Percentiles rank a stretch among this genome's conserved stretches.
phyloP scores from a whole-genome alignment of 2,888 invertebrate species.

The Cephonodes hylas region DNA sequence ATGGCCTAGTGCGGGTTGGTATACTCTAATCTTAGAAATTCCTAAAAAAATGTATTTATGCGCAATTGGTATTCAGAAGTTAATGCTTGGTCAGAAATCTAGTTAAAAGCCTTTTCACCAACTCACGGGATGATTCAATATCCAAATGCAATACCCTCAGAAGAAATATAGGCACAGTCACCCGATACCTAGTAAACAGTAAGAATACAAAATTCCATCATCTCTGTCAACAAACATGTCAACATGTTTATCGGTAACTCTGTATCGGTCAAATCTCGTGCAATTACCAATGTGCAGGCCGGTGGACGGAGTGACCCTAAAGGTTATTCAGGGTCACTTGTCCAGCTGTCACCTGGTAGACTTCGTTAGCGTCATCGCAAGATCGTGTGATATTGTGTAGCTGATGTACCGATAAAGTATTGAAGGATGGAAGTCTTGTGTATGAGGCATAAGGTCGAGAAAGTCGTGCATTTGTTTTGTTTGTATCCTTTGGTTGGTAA shows the following conservation, averaged over 20 bases:
- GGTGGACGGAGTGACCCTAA: background rate
- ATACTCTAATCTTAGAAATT: too few relatives aligned
- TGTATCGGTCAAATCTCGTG: constrained; percentile 17
- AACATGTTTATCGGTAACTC: constrained; percentile 24
- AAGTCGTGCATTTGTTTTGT: background rate
- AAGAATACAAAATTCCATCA: background rate
- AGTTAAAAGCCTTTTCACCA: too few relatives aligned
- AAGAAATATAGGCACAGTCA: too few relatives aligned
- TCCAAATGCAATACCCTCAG: too few relatives aligned
- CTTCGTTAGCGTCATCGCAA: background rate
- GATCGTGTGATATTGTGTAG: background rate
- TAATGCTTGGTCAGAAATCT: too few relatives aligned
- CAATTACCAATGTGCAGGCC: background rate
- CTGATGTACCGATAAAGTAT: background rate
- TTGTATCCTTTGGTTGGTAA: background rate
- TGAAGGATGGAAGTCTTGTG: background rate
- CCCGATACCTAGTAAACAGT: too few relatives aligned
- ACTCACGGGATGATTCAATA: too few relatives aligned
- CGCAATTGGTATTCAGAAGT: too few relatives aligned
- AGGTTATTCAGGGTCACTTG: background rate
- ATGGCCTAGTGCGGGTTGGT: too few relatives aligned
- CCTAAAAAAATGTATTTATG: too few relatives aligned
- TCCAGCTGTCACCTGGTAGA: background rate
- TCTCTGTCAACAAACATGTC: background rate
- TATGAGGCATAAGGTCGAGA: background rate